Evolutionary conservation across 1,140 invertebrate genomes (phyloP).

Genomic region (Episyrphus balteatus): DNA sequence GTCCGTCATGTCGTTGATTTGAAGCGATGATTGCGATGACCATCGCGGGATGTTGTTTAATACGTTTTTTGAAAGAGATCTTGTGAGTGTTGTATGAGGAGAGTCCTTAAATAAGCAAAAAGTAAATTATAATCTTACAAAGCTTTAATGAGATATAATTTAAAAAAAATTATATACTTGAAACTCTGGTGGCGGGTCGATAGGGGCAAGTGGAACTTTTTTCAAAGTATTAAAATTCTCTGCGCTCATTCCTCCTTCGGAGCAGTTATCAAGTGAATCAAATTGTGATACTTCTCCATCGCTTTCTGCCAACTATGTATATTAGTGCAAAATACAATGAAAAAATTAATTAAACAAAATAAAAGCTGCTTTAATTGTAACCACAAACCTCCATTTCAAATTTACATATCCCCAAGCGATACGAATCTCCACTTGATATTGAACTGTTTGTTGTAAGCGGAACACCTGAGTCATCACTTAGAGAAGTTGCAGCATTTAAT

Average conservation of each 20-base stretch:
- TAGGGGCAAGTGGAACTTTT: constrained; percentile 59
- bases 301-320: constrained; percentile 49
- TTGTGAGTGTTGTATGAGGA: constrained; percentile 32
- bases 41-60: constrained; percentile 28
- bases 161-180: constrained; percentile 43
- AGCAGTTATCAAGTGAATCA: constrained; percentile 53
- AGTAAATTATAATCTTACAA: constrained; percentile 5
- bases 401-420: constrained; percentile 37
- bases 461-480: constrained; percentile 46
- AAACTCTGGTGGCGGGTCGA: constrained; percentile 69
- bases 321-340: not conserved
- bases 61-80: constrained; percentile 28
- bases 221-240: constrained; percentile 73
- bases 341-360: not conserved
- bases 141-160: constrained; percentile 1
- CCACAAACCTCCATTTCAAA: constrained; percentile 40
- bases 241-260: constrained; percentile 55
- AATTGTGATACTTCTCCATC: constrained; percentile 55
- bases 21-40: constrained; percentile 32
- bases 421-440: constrained; percentile 44
- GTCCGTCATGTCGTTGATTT: constrained; percentile 3
- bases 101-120: constrained; percentile 19
- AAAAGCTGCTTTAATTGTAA: not conserved
- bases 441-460: constrained; percentile 43
- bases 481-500: constrained; percentile 30